Evolutionary conservation across 2,797 vertebrate genomes (phyloP).

Genomic region (Anguilla megastoma): DNA sequence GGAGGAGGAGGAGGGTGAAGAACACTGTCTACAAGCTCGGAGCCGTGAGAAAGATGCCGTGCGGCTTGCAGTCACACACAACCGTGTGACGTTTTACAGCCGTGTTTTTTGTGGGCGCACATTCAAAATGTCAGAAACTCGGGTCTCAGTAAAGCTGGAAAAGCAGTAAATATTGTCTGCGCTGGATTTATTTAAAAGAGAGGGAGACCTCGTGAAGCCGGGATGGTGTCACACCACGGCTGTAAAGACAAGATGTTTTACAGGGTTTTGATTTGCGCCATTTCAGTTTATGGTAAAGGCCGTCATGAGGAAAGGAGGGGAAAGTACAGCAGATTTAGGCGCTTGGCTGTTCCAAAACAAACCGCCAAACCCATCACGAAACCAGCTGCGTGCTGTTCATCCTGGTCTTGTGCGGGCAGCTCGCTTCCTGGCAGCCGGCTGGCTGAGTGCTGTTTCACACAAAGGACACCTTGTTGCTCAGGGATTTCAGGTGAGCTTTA

Average conservation of each 20-base stretch:
- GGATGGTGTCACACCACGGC: neutral
- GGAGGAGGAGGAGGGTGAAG: constrained; percentile 60
- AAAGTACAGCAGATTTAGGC: neutral
- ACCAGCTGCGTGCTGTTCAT: constrained; percentile 34
- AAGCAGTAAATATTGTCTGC: neutral
- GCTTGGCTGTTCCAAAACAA: neutral
- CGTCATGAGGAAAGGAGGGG: neutral
- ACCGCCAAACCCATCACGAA: constrained; percentile 19
- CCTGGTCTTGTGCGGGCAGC: constrained; percentile 22
- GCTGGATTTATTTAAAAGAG: neutral
- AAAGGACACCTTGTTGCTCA: constrained; percentile 21
- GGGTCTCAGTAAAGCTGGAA: neutral
- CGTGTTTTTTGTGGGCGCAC: constrained; percentile 30
- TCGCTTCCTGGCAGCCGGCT: constrained; percentile 8
- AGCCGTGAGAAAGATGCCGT: constrained; percentile 73
- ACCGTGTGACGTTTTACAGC: constrained; percentile 59
- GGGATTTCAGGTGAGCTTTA: constrained; percentile 35
- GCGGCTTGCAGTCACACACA: constrained; percentile 58
- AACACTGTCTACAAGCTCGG: constrained; percentile 71
- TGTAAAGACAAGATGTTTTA: neutral
- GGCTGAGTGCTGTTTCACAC: constrained; percentile 27
- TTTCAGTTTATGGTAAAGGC: neutral
- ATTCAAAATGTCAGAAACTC: neutral
- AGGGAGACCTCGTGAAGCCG: neutral
- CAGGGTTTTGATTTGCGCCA: neutral